A percentile compares a stretch with the other conserved stretches of the same genome.
Conservation (phyloP, 2,888 invertebrate species). For the Boloria selene region DNA sequence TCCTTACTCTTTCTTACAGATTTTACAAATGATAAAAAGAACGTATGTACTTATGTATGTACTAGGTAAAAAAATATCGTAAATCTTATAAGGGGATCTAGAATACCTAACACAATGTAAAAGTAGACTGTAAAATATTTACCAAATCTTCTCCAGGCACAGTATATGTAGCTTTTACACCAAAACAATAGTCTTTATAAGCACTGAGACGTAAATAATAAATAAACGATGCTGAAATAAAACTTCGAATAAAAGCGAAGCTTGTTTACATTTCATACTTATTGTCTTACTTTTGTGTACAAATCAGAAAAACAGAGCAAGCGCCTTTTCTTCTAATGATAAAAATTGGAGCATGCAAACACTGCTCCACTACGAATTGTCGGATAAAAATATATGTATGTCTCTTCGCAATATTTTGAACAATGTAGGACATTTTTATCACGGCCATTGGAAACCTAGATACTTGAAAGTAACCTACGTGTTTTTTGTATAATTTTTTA, state of each 20-base stretch:
- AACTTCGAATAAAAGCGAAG: not conserved
- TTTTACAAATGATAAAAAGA: too few species aligned
- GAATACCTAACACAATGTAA: too few species aligned
- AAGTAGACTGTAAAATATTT: too few species aligned
- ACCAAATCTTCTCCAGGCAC: not conserved
- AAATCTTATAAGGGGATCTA: too few species aligned
- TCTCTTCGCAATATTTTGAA: conserved; percentile 28
- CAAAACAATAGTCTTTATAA: not conserved
- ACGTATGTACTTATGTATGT: too few species aligned
- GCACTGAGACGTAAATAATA: not conserved
- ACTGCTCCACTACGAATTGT: conserved; percentile 20
- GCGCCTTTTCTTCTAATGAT: conserved; percentile 33
- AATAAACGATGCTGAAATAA: not conserved
- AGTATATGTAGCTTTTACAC: not conserved
- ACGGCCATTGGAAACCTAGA: conserved; percentile 18
- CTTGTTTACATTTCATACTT: conserved; percentile 5
- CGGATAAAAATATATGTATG: conserved; percentile 37
- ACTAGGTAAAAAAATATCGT: too few species aligned
- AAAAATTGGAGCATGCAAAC: conserved; percentile 37
- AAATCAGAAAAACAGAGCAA: conserved; percentile 26
- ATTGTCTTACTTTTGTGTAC: conserved; percentile 18
- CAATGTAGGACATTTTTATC: conserved; percentile 21
- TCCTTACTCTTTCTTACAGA: too few species aligned
- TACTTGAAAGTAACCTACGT: not conserved
- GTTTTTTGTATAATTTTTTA: too few species aligned